These are phyloP conservation scores for Troides helena DNA, from an alignment of 2,888 invertebrate genomes.

Conservation along the genomic window DNA sequence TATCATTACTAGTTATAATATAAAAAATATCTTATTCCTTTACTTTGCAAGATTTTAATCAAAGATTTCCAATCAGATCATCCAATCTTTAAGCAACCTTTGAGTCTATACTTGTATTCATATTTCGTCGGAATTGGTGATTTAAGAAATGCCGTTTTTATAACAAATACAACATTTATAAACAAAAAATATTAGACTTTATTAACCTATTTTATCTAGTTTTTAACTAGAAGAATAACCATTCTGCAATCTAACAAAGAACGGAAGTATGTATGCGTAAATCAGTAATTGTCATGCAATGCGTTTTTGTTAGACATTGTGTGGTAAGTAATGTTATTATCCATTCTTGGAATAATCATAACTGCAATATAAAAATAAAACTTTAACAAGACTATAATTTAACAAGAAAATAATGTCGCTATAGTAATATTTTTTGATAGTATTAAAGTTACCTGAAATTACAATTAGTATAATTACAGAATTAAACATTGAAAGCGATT, in stretches of 20 bases:
- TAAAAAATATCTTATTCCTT: no score
- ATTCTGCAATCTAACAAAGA: slow-evolving; percentile 8
- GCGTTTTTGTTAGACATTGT: slow-evolving; percentile 7
- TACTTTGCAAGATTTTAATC: no score
- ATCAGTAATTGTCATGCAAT: slow-evolving; percentile 8
- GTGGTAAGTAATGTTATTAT: not conserved
- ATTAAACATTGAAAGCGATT: not conserved
- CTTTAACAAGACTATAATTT: not conserved
- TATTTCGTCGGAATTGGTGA: no score
- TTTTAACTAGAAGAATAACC: not conserved
- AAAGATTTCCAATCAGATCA: no score
- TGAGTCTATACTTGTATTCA: no score
- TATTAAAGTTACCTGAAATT: not conserved
- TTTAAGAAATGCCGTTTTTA: no score
- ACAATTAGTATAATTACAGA: not conserved
- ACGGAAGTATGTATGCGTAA: not conserved
- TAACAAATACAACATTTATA: no score
- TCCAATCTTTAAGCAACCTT: no score
- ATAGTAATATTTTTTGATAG: not conserved
- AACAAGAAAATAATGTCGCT: not conserved
- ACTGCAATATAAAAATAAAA: not conserved
- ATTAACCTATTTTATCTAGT: not conserved
- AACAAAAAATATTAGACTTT: no score
- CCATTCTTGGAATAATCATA: not conserved
- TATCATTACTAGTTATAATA: no score